Conservation (phyloP, 2,113 vertebrate genomes). For the Todiramphus saurophagus region DNA sequence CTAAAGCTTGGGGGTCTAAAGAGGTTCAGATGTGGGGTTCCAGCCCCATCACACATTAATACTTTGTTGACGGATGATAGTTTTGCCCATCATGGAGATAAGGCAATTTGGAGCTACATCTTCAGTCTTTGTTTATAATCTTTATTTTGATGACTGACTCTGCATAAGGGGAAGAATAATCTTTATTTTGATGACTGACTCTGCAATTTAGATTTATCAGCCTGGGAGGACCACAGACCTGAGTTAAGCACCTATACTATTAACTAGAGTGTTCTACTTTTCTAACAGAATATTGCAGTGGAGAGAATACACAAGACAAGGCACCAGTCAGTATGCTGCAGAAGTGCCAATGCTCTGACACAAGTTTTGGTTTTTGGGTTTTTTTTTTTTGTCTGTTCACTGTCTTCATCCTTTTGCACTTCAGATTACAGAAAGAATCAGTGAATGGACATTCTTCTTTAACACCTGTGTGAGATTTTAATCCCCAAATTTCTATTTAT, state of each 20-base stretch:
- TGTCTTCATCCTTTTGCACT: background rate
- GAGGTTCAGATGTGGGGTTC: background rate
- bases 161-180: background rate
- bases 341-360: background rate
- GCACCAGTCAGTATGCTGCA: background rate
- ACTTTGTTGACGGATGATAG: background rate
- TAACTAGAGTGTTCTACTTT: background rate
- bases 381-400: background rate
- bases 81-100: background rate
- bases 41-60: background rate
- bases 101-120: background rate
- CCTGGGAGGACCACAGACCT: background rate
- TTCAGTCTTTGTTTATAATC: background rate
- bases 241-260: background rate
- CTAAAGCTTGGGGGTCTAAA: background rate
- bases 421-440: background rate
- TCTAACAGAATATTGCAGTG: background rate
- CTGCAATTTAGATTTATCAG: background rate
- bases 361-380: background rate
- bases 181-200: background rate
- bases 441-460: background rate
- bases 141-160: background rate
- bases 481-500: conserved; percentile 7
- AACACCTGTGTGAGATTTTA: background rate
- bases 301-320: background rate